These are phyloP conservation scores for Mesoclemmys tuberculata DNA, from an alignment of 2,113 vertebrate genomes.

Conservation along the genomic window DNA sequence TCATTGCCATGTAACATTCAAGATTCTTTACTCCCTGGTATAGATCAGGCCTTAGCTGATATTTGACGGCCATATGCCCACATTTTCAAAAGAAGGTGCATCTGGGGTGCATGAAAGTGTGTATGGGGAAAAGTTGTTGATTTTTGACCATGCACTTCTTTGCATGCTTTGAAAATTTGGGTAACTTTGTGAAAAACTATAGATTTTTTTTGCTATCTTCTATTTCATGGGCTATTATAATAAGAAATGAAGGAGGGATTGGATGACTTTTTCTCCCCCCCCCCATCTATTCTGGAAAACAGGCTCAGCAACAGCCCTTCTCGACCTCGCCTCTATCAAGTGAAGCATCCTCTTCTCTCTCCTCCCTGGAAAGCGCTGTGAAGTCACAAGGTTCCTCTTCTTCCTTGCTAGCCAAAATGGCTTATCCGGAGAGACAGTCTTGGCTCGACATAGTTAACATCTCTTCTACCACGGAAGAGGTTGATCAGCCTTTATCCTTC, in stretches of 20 bases:
- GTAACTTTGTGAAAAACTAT: neutral
- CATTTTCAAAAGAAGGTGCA: neutral
- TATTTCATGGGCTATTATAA: neutral
- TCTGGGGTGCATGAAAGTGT: neutral
- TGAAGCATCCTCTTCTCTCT: conserved; percentile 80
- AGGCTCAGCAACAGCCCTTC: conserved; percentile 73
- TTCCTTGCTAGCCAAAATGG: conserved; percentile 81
- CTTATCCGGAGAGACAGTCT: conserved; percentile 79
- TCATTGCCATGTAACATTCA: neutral
- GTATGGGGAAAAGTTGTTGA: neutral
- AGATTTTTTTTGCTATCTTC: neutral
- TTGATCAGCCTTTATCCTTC: conserved; percentile 76
- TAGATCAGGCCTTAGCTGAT: neutral
- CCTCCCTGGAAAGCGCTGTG: conserved; percentile 84
- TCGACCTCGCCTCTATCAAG: conserved; percentile 81
- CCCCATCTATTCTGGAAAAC: conserved; percentile 46
- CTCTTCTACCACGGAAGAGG: conserved; percentile 53
- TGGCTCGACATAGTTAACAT: conserved; percentile 83
- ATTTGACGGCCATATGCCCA: neutral
- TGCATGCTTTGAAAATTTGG: neutral
- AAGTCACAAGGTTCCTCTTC: conserved; percentile 79
- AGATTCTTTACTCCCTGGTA: neutral
- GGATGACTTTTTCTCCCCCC: neutral
- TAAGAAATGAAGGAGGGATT: neutral
- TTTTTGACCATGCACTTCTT: neutral